phyloP scores from a whole-genome alignment of 1,140 invertebrate species.

The Drosophila watanabei region DNA sequence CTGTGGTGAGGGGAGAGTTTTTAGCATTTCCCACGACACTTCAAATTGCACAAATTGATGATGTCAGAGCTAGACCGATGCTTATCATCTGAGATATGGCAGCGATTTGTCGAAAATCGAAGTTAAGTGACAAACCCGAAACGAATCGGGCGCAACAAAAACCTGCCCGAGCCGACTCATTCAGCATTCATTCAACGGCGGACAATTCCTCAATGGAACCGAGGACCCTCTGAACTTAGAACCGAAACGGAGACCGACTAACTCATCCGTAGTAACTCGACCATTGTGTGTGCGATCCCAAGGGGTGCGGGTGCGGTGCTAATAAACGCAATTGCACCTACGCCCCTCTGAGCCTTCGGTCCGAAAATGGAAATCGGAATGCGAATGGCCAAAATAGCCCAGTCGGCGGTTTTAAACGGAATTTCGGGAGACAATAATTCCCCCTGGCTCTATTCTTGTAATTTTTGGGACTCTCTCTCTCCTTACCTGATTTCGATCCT shows the following conservation, averaged over 20 bases:
- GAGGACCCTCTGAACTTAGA: conserved; percentile 19
- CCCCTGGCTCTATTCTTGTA: conserved; percentile 51
- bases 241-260: conserved; percentile 32
- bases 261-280: conserved; percentile 23
- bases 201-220: conserved; percentile 67
- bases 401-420: conserved; percentile 82
- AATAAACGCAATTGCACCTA: conserved; percentile 85
- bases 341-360: conserved; percentile 66
- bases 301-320: conserved; percentile 72
- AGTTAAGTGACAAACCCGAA: conserved; percentile 42
- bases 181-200: conserved; percentile 50
- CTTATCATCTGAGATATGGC: conserved; percentile 41
- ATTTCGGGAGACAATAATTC: conserved; percentile 49
- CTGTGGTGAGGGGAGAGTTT: not conserved
- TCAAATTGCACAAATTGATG: conserved; percentile 57
- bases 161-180: conserved; percentile 55
- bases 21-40: conserved; percentile 69
- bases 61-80: conserved; percentile 56
- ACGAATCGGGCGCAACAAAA: conserved; percentile 72
- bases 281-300: conserved; percentile 50
- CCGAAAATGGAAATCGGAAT: conserved; percentile 38
- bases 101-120: conserved; percentile 29
- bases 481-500: conserved; percentile 21
- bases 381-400: conserved; percentile 58
- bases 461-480: conserved; percentile 19